A percentile compares a stretch with the other conserved stretches of the same genome.
Evolutionary conservation across 2,888 invertebrate genomes (phyloP).

Genomic region (Pegoplata infirma): DNA sequence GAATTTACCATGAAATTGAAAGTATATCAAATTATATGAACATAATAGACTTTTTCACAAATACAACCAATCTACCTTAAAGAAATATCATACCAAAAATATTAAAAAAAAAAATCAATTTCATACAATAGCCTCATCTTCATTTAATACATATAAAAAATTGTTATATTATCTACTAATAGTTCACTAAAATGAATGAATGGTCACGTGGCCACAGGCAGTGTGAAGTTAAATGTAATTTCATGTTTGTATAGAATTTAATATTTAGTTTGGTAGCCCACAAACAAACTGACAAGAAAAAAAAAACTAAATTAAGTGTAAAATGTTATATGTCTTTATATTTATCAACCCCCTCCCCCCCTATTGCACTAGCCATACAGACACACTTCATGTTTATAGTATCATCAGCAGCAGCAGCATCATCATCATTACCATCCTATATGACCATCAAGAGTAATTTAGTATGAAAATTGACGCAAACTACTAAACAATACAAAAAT

Average conservation of each 20-base stretch:
- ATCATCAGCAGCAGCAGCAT: no score
- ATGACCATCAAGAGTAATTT: conserved; percentile 36
- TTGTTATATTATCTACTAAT: conserved; percentile 5
- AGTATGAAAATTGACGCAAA: conserved; percentile 30
- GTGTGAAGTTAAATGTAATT: conserved; percentile 45
- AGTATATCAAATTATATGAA: conserved; percentile 50
- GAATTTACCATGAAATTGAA: conserved; percentile 47
- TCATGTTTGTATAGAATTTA: conserved; percentile 21
- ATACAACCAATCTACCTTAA: not conserved
- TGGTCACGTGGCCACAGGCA: conserved; percentile 48
- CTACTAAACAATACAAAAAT: conserved; percentile 43
- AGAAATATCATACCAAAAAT: not conserved
- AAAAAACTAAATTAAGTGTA: conserved; percentile 51
- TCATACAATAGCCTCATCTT: conserved; percentile 1
- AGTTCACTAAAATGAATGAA: conserved; percentile 17
- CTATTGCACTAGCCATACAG: not conserved
- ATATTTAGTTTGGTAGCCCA: conserved; percentile 28
- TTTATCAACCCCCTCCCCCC: not conserved
- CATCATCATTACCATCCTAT: no score
- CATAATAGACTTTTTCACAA: conserved; percentile 8
- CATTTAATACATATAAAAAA: not conserved
- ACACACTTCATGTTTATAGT: conserved; percentile 5
- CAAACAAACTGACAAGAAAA: conserved; percentile 25
- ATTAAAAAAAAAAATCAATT: conserved; percentile 36
- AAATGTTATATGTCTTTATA: conserved; percentile 27